Evolutionary conservation across 2,888 invertebrate genomes (phyloP), one percentile per base, ranked within the genome.

Genomic region (Agonopterix heracliana): DNA sequence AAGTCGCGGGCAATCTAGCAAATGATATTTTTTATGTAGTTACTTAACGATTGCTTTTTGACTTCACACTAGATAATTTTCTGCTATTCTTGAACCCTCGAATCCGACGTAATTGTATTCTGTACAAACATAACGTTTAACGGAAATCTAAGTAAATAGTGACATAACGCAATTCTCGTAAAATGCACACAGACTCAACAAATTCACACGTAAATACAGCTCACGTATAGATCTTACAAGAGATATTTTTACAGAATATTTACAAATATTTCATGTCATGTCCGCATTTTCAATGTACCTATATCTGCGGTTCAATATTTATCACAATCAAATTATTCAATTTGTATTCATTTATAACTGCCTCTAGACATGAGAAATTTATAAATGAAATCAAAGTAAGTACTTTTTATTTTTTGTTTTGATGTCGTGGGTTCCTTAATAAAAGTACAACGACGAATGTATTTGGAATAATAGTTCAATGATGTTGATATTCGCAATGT

Each of bases 231-330:
- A 62, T 67, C 61, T 64, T 70, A 67, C 56, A 54, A 61, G 57
- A 64, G 57, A n/a, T 71, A 73, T 74, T 81, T 71, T 73, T 85
- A 84, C 83, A 84, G 59, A 73, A 13, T 85, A 85, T 85, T 71
- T 82, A 86, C 82, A 86, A 86, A 48, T 65, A 50, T 49, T 53
- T 59, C 58, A 61, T 58, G 59, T 61, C 68, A 68, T 66, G 60
- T 72, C 68, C 70, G 61, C 63, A 67, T 67, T 59, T 51, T 63
- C 66, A 67, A 10, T 41, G 13, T 59, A n/a, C n/a, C n/a, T n/a
- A 59, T 66, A 70, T 63, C 66, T 66, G 67, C 72, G 68, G 65
- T 70, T 78, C 51, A 55, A 52, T 58, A 54, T 57, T 58, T 82
- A 82, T 79, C 71, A 73, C 74, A 69, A 50, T 48, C 44, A 45